Base-by-base conservation (phyloP, 2,113 vertebrate species). In the Heloderma charlesbogerti region DNA sequence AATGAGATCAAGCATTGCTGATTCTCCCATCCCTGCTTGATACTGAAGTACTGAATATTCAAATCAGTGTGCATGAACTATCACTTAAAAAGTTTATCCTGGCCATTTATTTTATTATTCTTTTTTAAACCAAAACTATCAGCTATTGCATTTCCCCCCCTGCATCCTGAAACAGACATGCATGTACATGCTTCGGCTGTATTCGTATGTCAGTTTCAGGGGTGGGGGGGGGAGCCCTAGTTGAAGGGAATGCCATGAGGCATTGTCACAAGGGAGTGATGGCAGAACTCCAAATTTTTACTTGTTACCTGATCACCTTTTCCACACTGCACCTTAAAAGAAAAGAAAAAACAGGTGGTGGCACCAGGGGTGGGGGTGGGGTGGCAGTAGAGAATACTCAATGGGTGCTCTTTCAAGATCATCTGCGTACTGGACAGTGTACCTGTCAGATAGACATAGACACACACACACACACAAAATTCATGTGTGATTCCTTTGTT, bases 351-450 rank as follows among this genome's bases (percentile, higher is more conserved):
- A 27, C 54, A 84, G n/a, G n/a, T n/a, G n/a, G n/a, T n/a, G n/a
- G n/a, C n/a, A n/a, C n/a, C n/a, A n/a, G n/a, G 57, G 27, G 5
- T 69, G 0, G 0, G n/a, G 87, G 1, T 10, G 31, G 86, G 1
- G 34, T n/a, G n/a, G n/a, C n/a, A n/a, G n/a, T n/a, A 16, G 43
- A 48, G 25, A 25, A 25, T 7, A 43, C 18, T 16, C n/a, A 37
- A 18, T 45, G 40, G 40, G 43, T 48, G 27, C 27, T 79, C 25
- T 37, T 74, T n/a, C 72, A 20, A 27, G 4, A 9, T 25, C 43
- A 10, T 12, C 27, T 15, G 51, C 1, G 51, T 77, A 16, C 37
- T 15, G 40, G n/a, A 77, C 66, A 22, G 66, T 6, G 18, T 63
- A 20, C 22, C 18, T 25, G 22, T 29, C 67, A 69, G 27, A 6